Evolutionary conservation across 1,140 invertebrate species (phyloP), one percentile per base, ranked within the genome.

Genomic region (Choristoneura fumiferana): DNA sequence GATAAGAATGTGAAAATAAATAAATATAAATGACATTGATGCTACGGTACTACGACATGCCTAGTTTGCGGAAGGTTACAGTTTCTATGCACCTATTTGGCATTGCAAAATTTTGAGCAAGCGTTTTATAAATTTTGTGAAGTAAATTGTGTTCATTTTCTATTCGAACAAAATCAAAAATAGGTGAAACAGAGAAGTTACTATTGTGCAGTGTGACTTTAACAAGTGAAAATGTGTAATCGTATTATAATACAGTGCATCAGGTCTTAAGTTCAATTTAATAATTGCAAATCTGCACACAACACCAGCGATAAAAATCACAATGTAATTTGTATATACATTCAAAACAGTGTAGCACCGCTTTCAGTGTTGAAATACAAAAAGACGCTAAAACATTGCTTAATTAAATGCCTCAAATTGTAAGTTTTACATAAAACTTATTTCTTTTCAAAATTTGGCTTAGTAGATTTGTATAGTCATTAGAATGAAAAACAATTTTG

Each of bases 251-350:
- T n/a, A 66, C 55, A 67, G 77, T 71, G 75, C 67, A 73, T 73
- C 84, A 87, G 84, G 82, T 87, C 78, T 70, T 81, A 78, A 78
- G 61, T 74, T 77, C 54, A 79, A 82, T 80, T 74, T 6, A 72
- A 75, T 78, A 74, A 70, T 76, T 72, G 67, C 65, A 74, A 78
- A 78, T 69, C 71, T 79, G 82, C 84, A 87, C 84, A 67, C 69
- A 71, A 79, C 78, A 87, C 82, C 63, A 83, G 77, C 77, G 67
- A 81, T 78, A 76, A 71, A 70, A 76, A 74, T 76, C 81, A 83
- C 83, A 87, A 87, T 84, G 84, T 87, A 87, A 87, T 87, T 81
- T 81, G 67, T 74, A 78, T 62, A 54, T 70, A 75, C 67, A 69
- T 69, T 62, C 54, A 60, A 67, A 79, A 63, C 71, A 68, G 60